These are phyloP conservation scores for Microcebus lehilahytsara DNA, from an alignment of 2,113 vertebrate genomes.

Conservation along the genomic window DNA sequence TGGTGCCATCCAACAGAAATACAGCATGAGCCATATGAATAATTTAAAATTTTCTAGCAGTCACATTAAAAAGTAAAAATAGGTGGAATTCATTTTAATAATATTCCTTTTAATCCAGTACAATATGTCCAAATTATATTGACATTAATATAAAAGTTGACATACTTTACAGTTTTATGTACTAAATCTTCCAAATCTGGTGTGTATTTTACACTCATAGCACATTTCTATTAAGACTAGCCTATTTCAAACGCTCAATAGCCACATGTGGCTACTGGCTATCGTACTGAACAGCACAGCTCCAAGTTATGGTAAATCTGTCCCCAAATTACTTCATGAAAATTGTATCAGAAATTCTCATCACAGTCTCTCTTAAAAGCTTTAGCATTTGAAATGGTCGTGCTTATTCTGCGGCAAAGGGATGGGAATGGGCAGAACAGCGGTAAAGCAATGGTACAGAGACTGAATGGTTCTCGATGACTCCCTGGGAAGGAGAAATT, in stretches of 20 bases:
- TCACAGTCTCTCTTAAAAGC: background rate
- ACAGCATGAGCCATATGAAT: background rate
- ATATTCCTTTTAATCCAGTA: background rate
- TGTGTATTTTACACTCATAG: background rate
- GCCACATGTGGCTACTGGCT: background rate
- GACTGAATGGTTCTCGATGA: background rate
- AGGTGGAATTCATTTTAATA: background rate
- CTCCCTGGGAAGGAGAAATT: background rate
- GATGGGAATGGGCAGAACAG: background rate
- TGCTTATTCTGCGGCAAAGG: background rate
- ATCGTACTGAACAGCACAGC: background rate
- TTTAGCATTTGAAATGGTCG: background rate
- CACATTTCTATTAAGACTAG: background rate
- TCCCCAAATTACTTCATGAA: background rate
- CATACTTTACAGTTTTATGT: background rate
- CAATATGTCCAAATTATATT: background rate
- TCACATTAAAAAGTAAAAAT: background rate
- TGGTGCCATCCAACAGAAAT: background rate
- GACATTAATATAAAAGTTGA: background rate
- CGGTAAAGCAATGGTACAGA: background rate
- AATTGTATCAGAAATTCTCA: background rate
- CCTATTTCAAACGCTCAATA: background rate
- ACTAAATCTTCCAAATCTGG: slow-evolving; percentile 25
- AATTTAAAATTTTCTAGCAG: background rate
- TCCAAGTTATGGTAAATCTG: background rate